Percentiles rank a stretch among this genome's conserved stretches.
phyloP scores from a whole-genome alignment of 2,888 invertebrate genomes.

The Pseudococcus longispinus region DNA sequence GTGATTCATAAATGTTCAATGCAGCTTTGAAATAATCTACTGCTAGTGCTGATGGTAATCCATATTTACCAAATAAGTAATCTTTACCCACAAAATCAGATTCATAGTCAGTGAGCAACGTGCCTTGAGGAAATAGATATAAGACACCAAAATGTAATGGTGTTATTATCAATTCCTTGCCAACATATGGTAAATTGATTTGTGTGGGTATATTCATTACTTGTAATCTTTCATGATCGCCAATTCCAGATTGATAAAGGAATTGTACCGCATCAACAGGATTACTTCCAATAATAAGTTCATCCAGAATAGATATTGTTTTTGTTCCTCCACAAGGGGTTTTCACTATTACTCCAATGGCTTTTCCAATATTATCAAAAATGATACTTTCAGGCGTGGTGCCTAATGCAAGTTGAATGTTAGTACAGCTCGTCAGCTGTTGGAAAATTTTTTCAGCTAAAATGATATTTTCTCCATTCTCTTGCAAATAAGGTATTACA shows the following conservation, averaged over 20 bases:
- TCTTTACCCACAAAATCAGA: neutral
- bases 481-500: neutral
- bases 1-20: slow-evolving; percentile 24
- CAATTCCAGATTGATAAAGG: slow-evolving; percentile 44
- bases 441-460: slow-evolving; percentile 42
- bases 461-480: neutral
- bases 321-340: neutral
- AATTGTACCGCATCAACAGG: slow-evolving; percentile 9
- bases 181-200: slow-evolving; percentile 35
- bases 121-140: slow-evolving; percentile 27
- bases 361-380: slow-evolving; percentile 8
- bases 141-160: slow-evolving; percentile 29
- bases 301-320: slow-evolving; percentile 2
- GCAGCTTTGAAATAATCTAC: slow-evolving; percentile 35
- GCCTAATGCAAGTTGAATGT: slow-evolving; percentile 30
- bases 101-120: slow-evolving; percentile 5
- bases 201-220: slow-evolving; percentile 19
- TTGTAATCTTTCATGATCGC: slow-evolving; percentile 33
- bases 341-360: slow-evolving; percentile 39
- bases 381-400: neutral
- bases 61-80: neutral
- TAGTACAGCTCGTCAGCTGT: slow-evolving; percentile 20
- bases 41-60: neutral
- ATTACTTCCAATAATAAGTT: slow-evolving; percentile 40
- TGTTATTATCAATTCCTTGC: slow-evolving; percentile 8